Evolutionary conservation across 2,888 invertebrate species (phyloP).

Genomic region (Eueremaeus valkanovi): DNA sequence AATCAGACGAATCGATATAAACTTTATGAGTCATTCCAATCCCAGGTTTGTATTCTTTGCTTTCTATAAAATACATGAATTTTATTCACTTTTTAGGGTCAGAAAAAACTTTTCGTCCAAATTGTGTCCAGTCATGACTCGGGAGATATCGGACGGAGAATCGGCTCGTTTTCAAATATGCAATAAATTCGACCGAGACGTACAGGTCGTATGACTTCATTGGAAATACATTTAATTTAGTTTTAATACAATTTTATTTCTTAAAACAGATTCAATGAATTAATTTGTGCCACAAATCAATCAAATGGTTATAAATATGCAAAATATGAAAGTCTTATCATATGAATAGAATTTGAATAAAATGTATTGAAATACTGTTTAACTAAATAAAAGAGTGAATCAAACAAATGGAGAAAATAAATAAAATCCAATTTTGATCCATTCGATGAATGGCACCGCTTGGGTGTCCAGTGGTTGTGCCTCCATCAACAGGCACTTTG

Average conservation of each 20-base stretch:
- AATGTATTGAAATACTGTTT: no score
- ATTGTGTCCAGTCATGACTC: not conserved
- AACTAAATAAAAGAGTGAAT: no score
- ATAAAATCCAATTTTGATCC: no score
- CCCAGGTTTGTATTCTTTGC: not conserved
- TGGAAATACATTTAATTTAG: no score
- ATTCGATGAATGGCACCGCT: no score
- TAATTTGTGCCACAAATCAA: not conserved
- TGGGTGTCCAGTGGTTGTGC: no score
- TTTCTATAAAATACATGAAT: not conserved
- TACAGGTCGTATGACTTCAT: no score
- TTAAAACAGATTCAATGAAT: not conserved
- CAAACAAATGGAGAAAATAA: no score
- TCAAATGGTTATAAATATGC: no score
- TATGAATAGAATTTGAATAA: no score
- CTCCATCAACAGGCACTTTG: no score
- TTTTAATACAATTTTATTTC: not conserved
- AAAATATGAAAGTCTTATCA: no score
- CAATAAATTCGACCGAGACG: constrained; percentile 1
- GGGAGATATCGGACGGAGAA: constrained; percentile 10
- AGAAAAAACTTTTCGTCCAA: constrained; percentile 16
- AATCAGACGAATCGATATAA: constrained; percentile 9
- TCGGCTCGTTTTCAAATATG: constrained; percentile 11
- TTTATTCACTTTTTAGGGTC: not conserved
- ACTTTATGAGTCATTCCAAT: constrained; percentile 28